Evolutionary conservation across 2,888 invertebrate species (phyloP), one percentile per base, ranked within the genome.

Genomic region (Caenorhabditis panamensis): DNA sequence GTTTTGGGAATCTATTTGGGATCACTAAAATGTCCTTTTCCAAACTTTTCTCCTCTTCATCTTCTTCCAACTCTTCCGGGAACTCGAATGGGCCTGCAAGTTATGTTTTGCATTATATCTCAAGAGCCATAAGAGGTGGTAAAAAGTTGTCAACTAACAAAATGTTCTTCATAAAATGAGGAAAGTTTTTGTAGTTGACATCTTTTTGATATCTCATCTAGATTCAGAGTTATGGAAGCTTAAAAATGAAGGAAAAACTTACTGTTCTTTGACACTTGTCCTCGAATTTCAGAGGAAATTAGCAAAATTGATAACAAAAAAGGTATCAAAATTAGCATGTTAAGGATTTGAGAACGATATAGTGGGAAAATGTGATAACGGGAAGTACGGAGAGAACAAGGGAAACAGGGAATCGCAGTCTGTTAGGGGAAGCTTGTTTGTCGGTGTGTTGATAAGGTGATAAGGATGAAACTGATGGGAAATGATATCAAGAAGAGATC

Each of bases 1-100:
- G 75, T 26, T 84, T 83, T 9, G 86, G 86, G 63, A 86, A 86
- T 6, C 75, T 69, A 69, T 86, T 86, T 22, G 84, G 81, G 36
- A 86, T 82, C 22, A 86, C 84, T 3, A 86, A 59, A 66, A 85
- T 84, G 36, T 85, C 85, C 54, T 85, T 85, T 54, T 82, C 79
- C 6, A 82, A 47, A 44, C 75, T 78, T 63, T 82, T 59, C 36
- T 84, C 84, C 28, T 84, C 82, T 16, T 71, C 73, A 36, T 76
- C 72, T n/a, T 76, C 76, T 41, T 80, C 75, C 26, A 59, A 16
- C 24, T 69, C 79, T 58, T 81, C 80, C 2, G 80, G 76, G 20
- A 81, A 81, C 18, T 80, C 75, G 69, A 80, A 80, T 8, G 73
- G 63, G 18, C 73, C 79, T 79, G 41, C 24, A 53, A 47, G 31